Conservation (phyloP, 2,888 invertebrate species). For the Itoplectis maculator region DNA sequence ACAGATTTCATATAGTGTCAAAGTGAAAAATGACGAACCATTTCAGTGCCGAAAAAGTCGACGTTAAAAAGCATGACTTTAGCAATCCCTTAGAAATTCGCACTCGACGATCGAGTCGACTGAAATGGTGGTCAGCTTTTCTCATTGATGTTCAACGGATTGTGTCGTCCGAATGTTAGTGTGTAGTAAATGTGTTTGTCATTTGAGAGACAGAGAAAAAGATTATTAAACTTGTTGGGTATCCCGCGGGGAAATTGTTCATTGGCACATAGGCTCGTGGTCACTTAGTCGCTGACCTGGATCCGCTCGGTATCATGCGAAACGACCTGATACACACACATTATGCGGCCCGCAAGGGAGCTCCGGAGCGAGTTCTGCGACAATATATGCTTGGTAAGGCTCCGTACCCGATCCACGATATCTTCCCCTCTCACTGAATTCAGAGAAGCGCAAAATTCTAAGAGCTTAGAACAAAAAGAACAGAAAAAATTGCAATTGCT, state of each 20-base stretch:
- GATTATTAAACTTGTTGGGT: slow-evolving; percentile 68
- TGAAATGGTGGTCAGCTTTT: slow-evolving; percentile 53
- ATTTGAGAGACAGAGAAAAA: slow-evolving; percentile 29
- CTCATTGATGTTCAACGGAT: slow-evolving; percentile 23
- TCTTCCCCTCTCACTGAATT: slow-evolving; percentile 34
- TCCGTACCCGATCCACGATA: slow-evolving; percentile 47
- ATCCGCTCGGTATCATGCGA: slow-evolving; percentile 96
- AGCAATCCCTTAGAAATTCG: neutral
- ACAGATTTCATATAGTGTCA: slow-evolving; percentile 23
- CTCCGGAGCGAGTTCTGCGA: slow-evolving; percentile 87
- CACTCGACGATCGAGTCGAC: slow-evolving; percentile 15
- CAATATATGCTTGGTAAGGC: slow-evolving; percentile 88
- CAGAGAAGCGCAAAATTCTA: slow-evolving; percentile 34
- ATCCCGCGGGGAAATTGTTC: slow-evolving; percentile 76
- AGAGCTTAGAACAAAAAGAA: neutral
- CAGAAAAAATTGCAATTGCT: neutral
- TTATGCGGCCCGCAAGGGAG: slow-evolving; percentile 86
- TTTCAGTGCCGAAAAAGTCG: slow-evolving; percentile 32
- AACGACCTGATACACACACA: slow-evolving; percentile 87
- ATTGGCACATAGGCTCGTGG: slow-evolving; percentile 91
- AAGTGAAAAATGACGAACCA: slow-evolving; percentile 15
- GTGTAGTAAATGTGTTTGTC: slow-evolving; percentile 52
- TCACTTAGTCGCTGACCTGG: slow-evolving; percentile 96
- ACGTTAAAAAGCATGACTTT: slow-evolving; percentile 45
- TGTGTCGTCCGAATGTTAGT: slow-evolving; percentile 48